phyloP scores from a whole-genome alignment of 1,140 invertebrate genomes.

The Drosophila bocki region DNA sequence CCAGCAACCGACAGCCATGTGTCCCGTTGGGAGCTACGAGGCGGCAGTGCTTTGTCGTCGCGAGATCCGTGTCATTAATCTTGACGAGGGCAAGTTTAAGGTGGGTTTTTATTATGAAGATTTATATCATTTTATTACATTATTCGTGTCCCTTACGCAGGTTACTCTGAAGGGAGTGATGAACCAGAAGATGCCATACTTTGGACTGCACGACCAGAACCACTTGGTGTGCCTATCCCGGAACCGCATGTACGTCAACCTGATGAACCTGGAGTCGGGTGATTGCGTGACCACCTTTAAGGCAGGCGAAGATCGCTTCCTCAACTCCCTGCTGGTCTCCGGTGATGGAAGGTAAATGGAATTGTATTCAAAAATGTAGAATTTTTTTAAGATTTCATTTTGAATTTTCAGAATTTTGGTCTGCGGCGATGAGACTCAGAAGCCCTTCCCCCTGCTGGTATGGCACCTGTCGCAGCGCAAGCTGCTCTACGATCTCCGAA shows the following conservation, averaged over 20 bases:
- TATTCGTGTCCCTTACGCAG: conserved; percentile 22
- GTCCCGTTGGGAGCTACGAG: conserved; percentile 89
- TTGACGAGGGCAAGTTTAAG: conserved; percentile 89
- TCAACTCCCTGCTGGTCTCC: conserved; percentile 94
- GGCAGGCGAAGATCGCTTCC: conserved; percentile 94
- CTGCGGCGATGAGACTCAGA: conserved; percentile 96
- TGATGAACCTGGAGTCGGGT: conserved; percentile 92
- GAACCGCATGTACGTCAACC: conserved; percentile 95
- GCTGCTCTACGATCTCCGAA: conserved; percentile 93
- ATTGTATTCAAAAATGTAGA: not conserved
- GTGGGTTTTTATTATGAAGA: conserved; percentile 27
- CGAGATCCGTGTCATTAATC: conserved; percentile 92
- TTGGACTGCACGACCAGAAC: conserved; percentile 91
- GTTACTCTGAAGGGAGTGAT: conserved; percentile 92
- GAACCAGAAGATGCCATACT: conserved; percentile 97
- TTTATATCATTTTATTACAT: not conserved
- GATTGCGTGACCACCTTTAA: conserved; percentile 95
- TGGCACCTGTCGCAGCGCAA: conserved; percentile 94
- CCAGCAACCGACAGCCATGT: conserved; percentile 89
- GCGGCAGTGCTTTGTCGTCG: conserved; percentile 92
- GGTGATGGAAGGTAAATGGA: conserved; percentile 90
- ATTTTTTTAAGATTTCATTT: not conserved
- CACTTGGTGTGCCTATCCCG: conserved; percentile 93
- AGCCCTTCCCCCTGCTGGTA: conserved; percentile 94
- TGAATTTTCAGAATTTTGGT: conserved; percentile 89